A percentile compares a stretch with the other conserved stretches of the same genome.
Evolutionary conservation across 1,140 invertebrate species (phyloP).

Genomic region (Asobara japonica): DNA sequence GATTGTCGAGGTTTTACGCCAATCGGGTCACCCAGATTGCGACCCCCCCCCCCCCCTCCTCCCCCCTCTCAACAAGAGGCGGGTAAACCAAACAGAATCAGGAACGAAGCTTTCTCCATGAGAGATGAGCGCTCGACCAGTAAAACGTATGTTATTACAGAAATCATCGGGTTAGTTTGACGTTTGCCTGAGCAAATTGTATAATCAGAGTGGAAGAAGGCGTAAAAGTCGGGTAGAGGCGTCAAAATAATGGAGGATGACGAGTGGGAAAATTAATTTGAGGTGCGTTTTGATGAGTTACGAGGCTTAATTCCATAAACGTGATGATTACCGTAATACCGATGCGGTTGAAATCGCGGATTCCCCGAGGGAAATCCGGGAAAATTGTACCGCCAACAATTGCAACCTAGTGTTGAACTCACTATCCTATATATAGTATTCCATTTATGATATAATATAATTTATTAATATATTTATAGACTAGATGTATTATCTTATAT

Average conservation of each 20-base stretch:
- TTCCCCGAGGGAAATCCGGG: no score
- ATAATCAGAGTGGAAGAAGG: conserved; percentile 3
- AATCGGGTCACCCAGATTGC: conserved; percentile 63
- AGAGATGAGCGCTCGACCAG: neutral
- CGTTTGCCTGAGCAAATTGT: neutral
- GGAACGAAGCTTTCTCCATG: conserved; percentile 57
- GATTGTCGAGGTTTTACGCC: conserved; percentile 31
- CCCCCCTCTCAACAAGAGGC: conserved; percentile 12
- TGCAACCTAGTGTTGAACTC: no score
- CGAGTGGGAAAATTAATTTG: neutral
- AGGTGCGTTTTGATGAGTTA: neutral
- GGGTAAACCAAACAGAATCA: conserved; percentile 50
- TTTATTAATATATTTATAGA: no score
- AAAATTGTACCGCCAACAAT: no score
- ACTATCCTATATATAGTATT: no score
- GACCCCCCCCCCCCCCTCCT: neutral
- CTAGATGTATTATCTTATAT: no score
- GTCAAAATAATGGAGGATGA: neutral
- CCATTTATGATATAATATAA: no score
- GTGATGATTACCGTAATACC: no score
- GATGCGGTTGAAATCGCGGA: no score
- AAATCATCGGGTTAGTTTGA: neutral
- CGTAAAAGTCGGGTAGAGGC: neutral
- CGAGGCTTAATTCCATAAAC: no score
- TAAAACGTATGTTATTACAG: conserved; percentile 9